Evolutionary conservation across 2,888 invertebrate genomes (phyloP).

Genomic region (Exephanes ischioxanthus): DNA sequence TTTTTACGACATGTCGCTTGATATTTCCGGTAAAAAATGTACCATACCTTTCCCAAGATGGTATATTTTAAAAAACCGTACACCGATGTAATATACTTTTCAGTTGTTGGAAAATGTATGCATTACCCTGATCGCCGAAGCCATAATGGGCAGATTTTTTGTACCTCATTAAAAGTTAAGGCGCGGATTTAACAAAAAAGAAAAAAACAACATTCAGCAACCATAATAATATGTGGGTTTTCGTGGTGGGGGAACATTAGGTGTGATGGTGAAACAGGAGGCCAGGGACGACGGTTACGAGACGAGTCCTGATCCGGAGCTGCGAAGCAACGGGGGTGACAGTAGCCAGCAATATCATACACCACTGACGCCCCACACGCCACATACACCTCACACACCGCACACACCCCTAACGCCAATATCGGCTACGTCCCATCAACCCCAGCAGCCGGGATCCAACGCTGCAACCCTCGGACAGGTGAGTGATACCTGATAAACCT

Average conservation of each 20-base stretch:
- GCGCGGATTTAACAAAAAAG: not conserved
- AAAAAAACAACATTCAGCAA: not conserved
- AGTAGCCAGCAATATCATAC: constrained; percentile 84
- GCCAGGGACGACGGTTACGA: constrained; percentile 96
- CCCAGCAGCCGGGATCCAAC: constrained; percentile 83
- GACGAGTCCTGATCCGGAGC: constrained; percentile 90
- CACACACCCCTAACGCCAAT: constrained; percentile 84
- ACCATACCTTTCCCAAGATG: not conserved
- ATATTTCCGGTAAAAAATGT: not conserved
- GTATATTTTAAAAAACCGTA: too few relatives aligned
- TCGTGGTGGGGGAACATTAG: constrained; percentile 68
- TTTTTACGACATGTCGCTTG: not conserved
- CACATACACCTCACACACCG: constrained; percentile 84
- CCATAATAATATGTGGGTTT: constrained; percentile 13
- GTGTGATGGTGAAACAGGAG: constrained; percentile 87
- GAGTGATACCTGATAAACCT: constrained; percentile 64
- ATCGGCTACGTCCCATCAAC: constrained; percentile 84
- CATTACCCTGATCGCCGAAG: not conserved
- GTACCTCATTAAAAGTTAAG: not conserved
- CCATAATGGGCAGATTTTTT: too few relatives aligned
- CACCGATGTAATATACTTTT: not conserved
- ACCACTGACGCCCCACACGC: constrained; percentile 84
- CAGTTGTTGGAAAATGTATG: not conserved
- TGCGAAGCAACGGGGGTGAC: constrained; percentile 85
- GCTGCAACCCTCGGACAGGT: constrained; percentile 83